Conservation (phyloP, 2,888 invertebrate genomes). For the Chrysomela aeneicollis region DNA sequence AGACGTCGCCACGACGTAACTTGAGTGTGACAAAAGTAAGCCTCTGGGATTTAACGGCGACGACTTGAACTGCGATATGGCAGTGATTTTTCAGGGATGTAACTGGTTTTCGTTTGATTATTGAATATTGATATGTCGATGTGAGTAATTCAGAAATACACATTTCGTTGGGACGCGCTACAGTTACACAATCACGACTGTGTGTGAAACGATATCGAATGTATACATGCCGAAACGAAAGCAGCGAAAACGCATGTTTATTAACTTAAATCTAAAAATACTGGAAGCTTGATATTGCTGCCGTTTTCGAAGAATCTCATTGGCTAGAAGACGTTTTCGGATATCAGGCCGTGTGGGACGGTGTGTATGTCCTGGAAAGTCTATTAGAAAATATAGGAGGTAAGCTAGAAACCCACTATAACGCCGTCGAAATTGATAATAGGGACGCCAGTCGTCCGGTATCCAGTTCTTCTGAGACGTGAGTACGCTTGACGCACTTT, state of each 20-base stretch:
- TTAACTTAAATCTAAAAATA: slow-evolving; percentile 52
- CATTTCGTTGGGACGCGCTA: no score
- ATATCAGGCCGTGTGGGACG: slow-evolving; percentile 44
- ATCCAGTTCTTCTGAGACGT: slow-evolving; percentile 38
- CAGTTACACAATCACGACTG: background rate
- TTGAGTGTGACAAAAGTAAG: no score
- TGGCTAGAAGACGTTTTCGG: slow-evolving; percentile 37
- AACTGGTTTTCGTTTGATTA: no score
- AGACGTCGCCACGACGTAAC: no score
- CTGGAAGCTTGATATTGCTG: slow-evolving; percentile 46
- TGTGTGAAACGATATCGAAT: slow-evolving; percentile 24
- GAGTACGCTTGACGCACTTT: slow-evolving; percentile 25
- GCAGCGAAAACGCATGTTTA: slow-evolving; percentile 35
- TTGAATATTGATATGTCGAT: no score
- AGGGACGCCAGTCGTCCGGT: slow-evolving; percentile 32
- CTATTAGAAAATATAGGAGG: slow-evolving; percentile 51
- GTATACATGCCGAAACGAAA: no score
- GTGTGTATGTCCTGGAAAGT: slow-evolving; percentile 47
- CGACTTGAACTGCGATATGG: no score
- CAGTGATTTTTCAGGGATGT: no score
- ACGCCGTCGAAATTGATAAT: slow-evolving; percentile 47
- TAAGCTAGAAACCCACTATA: slow-evolving; percentile 58
- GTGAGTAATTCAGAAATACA: no score
- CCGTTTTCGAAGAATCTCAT: slow-evolving; percentile 47
- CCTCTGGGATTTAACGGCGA: no score